Percentiles rank a stretch among this genome's conserved stretches.
These are phyloP conservation scores for Apeltes quadracus DNA, from an alignment of 2,113 vertebrate genomes.

Conservation along the genomic window DNA sequence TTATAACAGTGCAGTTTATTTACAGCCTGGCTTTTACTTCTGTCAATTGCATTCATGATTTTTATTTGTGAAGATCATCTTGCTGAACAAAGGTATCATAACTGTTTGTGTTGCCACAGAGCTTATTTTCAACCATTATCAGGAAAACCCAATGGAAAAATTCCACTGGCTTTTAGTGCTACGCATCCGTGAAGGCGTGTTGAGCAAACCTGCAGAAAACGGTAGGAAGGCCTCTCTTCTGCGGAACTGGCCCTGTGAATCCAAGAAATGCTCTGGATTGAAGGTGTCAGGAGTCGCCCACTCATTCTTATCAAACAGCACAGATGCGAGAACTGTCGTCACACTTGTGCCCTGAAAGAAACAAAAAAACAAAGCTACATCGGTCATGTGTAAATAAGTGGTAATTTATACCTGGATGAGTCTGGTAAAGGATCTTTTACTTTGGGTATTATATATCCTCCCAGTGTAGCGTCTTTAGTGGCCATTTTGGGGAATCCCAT, in stretches of 20 bases:
- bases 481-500: slow-evolving; percentile 77
- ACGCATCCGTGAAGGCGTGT: background rate
- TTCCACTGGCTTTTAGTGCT: too few species aligned
- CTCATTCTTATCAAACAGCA: slow-evolving; percentile 84
- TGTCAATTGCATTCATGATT: too few species aligned
- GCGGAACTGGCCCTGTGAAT: slow-evolving; percentile 83
- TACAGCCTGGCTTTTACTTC: too few species aligned
- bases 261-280: slow-evolving; percentile 89
- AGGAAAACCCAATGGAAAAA: too few species aligned
- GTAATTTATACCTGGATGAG: background rate
- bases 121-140: too few species aligned
- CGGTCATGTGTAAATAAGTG: background rate
- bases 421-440: slow-evolving; percentile 50
- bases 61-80: too few species aligned
- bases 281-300: slow-evolving; percentile 86
- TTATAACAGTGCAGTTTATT: too few species aligned
- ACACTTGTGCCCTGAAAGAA: slow-evolving; percentile 61
- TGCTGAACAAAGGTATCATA: too few species aligned
- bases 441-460: slow-evolving; percentile 82
- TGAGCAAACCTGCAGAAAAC: slow-evolving; percentile 85
- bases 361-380: slow-evolving; percentile 34
- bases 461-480: slow-evolving; percentile 69
- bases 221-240: slow-evolving; percentile 86
- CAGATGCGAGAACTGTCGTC: slow-evolving; percentile 80
- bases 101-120: too few species aligned